Evolutionary conservation across 2,113 vertebrate species (phyloP).

Genomic region (cattle (Bos taurus)): ARS-UCD2.0 NC_037343.1:73950001-73950500

Average conservation of each 20-base stretch:
- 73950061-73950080: not conserved
- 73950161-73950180: not conserved
- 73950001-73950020: not conserved
- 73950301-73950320: not conserved
- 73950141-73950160: not conserved
- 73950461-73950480: not conserved
- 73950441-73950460: not conserved
- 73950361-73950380: not conserved
- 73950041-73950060: not conserved
- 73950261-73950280: not conserved
- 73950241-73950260: not conserved
- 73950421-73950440: not conserved
- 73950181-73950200: not conserved
- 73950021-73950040: not conserved
- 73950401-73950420: not conserved
- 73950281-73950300: not conserved
- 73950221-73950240: not conserved
- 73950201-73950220: not conserved
- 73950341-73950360: not conserved
- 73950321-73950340: not conserved
- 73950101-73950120: not conserved
- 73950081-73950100: not conserved
- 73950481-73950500: not conserved
- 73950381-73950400: not conserved
- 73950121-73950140: not conserved